Conservation (phyloP, 2,888 invertebrate species). For the Melieria omissa region DNA sequence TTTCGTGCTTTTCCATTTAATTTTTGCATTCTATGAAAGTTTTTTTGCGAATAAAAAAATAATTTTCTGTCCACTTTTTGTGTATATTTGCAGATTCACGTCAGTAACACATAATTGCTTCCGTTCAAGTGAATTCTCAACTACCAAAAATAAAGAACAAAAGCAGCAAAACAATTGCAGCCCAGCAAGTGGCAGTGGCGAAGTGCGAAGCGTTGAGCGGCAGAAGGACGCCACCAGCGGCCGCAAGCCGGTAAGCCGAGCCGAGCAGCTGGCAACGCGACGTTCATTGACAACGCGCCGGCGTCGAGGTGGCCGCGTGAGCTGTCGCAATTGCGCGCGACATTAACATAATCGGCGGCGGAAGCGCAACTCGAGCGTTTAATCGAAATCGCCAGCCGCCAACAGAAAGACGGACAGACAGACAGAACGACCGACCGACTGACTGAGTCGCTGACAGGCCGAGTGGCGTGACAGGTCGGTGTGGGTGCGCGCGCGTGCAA, state of each 20-base stretch:
- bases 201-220: constrained; percentile 8
- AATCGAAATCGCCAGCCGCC: constrained; percentile 35
- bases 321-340: constrained; percentile 6
- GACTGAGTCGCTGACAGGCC: background rate
- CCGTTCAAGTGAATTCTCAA: background rate
- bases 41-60: constrained; percentile 1
- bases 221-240: no score
- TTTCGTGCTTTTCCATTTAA: background rate
- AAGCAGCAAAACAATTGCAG: background rate
- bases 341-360: constrained; percentile 40
- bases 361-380: constrained; percentile 41
- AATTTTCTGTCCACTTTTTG: background rate
- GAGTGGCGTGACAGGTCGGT: constrained; percentile 1
- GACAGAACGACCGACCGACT: background rate
- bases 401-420: background rate
- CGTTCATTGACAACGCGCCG: constrained; percentile 25
- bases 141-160: background rate
- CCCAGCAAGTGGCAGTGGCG: background rate
- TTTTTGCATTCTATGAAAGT: background rate
- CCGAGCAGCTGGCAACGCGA: background rate
- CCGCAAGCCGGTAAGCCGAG: background rate
- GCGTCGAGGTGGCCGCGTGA: background rate
- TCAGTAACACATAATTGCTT: background rate
- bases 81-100: constrained; percentile 1
- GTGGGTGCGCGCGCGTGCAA: background rate